These are phyloP conservation scores for Psilanteris sp. DNA, from an alignment of 1,140 invertebrate species.

Conservation along the genomic window DNA sequence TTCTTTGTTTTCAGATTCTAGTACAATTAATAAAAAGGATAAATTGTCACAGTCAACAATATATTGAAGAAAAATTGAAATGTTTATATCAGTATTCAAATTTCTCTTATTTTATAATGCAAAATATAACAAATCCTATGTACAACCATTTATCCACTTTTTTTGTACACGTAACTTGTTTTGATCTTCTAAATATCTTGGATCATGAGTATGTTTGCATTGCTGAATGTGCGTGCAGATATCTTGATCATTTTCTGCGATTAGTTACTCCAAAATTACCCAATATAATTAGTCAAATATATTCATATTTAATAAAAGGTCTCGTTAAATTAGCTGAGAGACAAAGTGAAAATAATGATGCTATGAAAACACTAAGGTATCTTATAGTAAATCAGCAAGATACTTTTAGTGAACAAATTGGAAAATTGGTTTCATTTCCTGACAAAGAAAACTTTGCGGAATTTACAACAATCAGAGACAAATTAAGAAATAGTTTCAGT, in stretches of 20 bases:
- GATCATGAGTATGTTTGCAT: conserved; percentile 12
- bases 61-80: conserved; percentile 48
- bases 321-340: conserved; percentile 8
- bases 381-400: conserved; percentile 28
- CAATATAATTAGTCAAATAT: conserved; percentile 17
- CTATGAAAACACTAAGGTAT: conserved; percentile 23
- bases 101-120: conserved; percentile 11
- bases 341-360: conserved; percentile 9
- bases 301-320: conserved; percentile 18
- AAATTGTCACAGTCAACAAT: conserved; percentile 3
- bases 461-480: conserved; percentile 1
- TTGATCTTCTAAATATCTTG: conserved; percentile 34
- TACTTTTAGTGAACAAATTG: conserved; percentile 24
- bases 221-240: conserved; percentile 39
- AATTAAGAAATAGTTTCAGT: conserved; percentile 12
- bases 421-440: conserved; percentile 36
- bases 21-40: conserved; percentile 16
- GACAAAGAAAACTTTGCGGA: conserved; percentile 6
- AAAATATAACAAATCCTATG: conserved; percentile 4
- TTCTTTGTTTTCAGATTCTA: conserved; percentile 27
- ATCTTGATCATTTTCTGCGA: conserved; percentile 20
- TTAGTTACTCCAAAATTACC: conserved; percentile 14
- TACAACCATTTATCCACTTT: conserved; percentile 24
- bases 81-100: conserved; percentile 39
- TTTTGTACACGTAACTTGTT: conserved; percentile 41